Evolutionary conservation across 2,888 invertebrate genomes (phyloP).

Genomic region (Agrilus biguttatus): DNA sequence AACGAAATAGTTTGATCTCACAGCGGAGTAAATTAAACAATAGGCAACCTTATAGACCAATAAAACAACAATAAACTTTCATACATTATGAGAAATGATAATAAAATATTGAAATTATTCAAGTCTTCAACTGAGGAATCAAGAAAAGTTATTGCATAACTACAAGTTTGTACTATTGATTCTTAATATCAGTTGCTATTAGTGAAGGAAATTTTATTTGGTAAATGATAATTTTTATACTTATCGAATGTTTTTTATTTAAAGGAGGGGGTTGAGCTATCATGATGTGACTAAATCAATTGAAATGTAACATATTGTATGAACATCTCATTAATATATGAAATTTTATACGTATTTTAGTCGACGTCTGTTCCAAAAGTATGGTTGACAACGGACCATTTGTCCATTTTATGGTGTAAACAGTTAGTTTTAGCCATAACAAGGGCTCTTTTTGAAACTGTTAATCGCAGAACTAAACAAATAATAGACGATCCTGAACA

Average conservation of each 20-base stretch:
- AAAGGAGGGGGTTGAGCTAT: background rate
- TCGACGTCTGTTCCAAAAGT: conserved; percentile 65
- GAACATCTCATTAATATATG: conserved; percentile 15
- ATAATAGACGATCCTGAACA: conserved; percentile 26
- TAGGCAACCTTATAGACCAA: too few relatives aligned
- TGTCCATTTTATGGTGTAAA: conserved; percentile 87
- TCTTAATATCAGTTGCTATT: too few relatives aligned
- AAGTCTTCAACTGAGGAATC: too few relatives aligned
- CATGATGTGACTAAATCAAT: background rate
- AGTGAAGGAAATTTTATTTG: background rate
- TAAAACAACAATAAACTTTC: too few relatives aligned
- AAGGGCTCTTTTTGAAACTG: conserved; percentile 65
- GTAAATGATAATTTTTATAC: background rate
- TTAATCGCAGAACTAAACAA: conserved; percentile 41
- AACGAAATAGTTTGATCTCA: too few relatives aligned
- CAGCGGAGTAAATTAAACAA: too few relatives aligned
- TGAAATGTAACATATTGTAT: background rate
- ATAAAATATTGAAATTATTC: too few relatives aligned
- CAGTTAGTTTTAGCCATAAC: conserved; percentile 69
- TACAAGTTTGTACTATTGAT: too few relatives aligned
- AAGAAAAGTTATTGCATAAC: too few relatives aligned
- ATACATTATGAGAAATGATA: too few relatives aligned
- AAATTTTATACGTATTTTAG: conserved; percentile 28
- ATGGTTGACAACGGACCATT: conserved; percentile 81
- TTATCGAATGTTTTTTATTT: background rate